Percentiles rank a stretch among this genome's conserved stretches.
These are phyloP conservation scores for Peromyscus nudipes DNA, from an alignment of 2,797 vertebrate species.

Conservation along the genomic window DNA sequence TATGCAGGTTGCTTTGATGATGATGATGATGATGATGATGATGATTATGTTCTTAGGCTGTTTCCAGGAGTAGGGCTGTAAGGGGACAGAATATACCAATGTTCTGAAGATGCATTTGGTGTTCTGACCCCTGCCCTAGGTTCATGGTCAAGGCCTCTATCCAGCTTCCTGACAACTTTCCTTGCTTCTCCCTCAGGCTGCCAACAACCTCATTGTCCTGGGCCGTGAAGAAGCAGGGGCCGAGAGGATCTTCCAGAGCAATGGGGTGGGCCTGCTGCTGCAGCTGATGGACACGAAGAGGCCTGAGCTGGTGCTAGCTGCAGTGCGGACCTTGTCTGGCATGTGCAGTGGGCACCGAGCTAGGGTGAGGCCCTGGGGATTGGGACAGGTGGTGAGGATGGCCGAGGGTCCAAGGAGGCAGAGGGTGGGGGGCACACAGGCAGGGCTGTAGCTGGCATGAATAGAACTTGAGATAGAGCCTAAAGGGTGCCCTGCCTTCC, in stretches of 20 bases:
- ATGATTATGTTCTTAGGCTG: background rate
- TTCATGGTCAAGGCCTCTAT: background rate
- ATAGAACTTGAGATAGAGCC: background rate
- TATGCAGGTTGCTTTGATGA: background rate
- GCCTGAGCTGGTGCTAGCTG: constrained; percentile 94
- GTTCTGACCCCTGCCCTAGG: background rate
- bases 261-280: constrained; percentile 93
- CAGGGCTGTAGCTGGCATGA: background rate
- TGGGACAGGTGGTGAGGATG: background rate
- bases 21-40: background rate
- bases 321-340: constrained; percentile 94
- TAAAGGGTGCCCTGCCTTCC: background rate
- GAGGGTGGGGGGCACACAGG: background rate
- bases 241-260: constrained; percentile 97
- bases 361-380: constrained; percentile 89
- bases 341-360: constrained; percentile 97
- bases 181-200: constrained; percentile 91
- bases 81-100: background rate
- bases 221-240: constrained; percentile 96
- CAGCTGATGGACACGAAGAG: constrained; percentile 94
- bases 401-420: background rate
- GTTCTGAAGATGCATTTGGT: background rate
- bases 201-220: constrained; percentile 97
- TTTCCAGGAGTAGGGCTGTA: background rate
- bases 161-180: background rate